Base-by-base conservation (phyloP, 2,888 invertebrate genomes). In the Heliconius ismenius region DNA sequence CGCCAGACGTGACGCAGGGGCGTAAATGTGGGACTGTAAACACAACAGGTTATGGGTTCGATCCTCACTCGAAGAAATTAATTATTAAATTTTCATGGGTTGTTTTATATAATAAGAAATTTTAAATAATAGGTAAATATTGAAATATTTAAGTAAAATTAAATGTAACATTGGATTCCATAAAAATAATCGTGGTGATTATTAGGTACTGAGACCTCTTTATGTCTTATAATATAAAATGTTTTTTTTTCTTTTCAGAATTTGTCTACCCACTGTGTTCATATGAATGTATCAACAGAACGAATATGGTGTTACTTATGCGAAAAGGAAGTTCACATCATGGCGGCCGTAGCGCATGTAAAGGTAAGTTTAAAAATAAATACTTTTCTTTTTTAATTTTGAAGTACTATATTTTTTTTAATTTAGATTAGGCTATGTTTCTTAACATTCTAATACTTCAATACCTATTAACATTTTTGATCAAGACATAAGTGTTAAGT, bases 251-350 rank as follows among this genome's bases (percentile, higher is more conserved):
- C 74, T 63, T 80, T 88, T 2, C 87, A 97, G 95, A 95, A 95
- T 79, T 95, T 95, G 83, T 95, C 95, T 60, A 89, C 92, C 24
- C 98, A 98, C 89, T 96, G 96, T 84, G 95, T 97, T 83, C 96
- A 98, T 89, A 96, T 98, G 95, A 98, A 98, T 89, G 90, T 98
- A 77, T 96, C 97, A 1, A 98, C 97, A 0, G 95, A 96, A 86
- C 94, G 98, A 81, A 96, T 98, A 84, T 98, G 98, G 98, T 98
- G 98, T 90, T 98, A 98, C 86, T 89, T 95, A 79, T 98, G 98
- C 93, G 96, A 98, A 85, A 95, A 94, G 74, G 98, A 98, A 91
- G 97, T 98, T 2, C 96, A 96, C 85, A 91, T 95, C 79, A 86
- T 88, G 77, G 92, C 91, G 18, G 92, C 91, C 2, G 76, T 91